Conservation (phyloP, 2,113 vertebrate species). For the Galeopterus variegatus region DNA sequence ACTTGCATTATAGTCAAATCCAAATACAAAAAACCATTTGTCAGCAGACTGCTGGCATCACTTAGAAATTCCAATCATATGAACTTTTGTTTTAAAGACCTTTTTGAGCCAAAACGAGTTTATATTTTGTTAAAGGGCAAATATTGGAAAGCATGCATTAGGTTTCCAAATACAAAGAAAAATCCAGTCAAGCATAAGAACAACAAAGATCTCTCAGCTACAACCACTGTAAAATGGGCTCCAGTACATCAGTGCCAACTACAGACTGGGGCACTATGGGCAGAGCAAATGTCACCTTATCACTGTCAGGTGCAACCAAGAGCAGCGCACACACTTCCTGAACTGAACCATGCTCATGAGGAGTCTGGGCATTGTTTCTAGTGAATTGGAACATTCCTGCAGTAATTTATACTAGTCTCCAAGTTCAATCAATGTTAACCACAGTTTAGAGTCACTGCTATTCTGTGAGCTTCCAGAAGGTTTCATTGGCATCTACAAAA, state of each 20-base stretch:
- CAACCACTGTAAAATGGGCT: neutral
- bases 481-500: neutral
- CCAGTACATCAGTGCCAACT: rapidly evolving
- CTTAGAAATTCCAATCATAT: slow-evolving; percentile 63
- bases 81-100: slow-evolving; percentile 51
- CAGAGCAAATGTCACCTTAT: neutral
- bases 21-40: slow-evolving; percentile 72
- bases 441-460: neutral
- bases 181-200: neutral
- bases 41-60: slow-evolving; percentile 57
- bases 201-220: neutral
- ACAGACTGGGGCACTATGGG: neutral
- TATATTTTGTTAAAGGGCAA: slow-evolving; percentile 27
- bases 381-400: neutral
- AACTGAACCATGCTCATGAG: neutral
- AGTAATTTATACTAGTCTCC: neutral
- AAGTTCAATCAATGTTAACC: slow-evolving; percentile 50
- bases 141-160: slow-evolving; percentile 38
- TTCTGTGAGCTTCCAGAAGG: slow-evolving; percentile 26
- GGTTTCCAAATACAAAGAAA: slow-evolving; percentile 44
- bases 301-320: neutral
- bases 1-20: slow-evolving; percentile 51
- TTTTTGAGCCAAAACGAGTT: slow-evolving; percentile 22
- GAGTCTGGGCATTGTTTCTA: neutral
- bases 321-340: neutral